Base-by-base conservation (phyloP, 2,797 vertebrate species). In the Chanos chanos region DNA sequence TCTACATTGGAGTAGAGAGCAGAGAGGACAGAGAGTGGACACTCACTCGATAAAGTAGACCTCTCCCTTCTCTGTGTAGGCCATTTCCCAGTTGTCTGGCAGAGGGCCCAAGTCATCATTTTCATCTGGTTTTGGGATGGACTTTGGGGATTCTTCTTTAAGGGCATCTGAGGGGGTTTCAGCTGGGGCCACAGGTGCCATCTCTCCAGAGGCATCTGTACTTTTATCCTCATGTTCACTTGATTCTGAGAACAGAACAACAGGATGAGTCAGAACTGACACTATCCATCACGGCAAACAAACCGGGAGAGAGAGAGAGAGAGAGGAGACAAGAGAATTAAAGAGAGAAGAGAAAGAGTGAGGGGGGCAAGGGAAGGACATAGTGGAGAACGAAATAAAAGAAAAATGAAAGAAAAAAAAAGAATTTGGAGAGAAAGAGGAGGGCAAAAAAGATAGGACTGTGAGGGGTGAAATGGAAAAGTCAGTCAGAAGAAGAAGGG, bases 1-100 rank as follows among this genome's bases (percentile, higher is more conserved):
- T n/a, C n/a, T n/a, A n/a, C n/a, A n/a, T n/a, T n/a, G n/a, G n/a
- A n/a, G 37, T 24, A 6, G 18, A 33, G 19, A 39, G 4, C 3
- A 22, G 21, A 50, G 4, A 10, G 6, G 54, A 10, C n/a, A n/a
- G 12, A 2, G 19, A 33, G 16, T 19, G 41, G 67, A 59, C 9
- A 94, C 95, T 96, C 77, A 99, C 97, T 99, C 97, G 71, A 99
- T 99, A 75, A 98, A 99, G 86, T 99, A 99, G 73, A 99, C 95
- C 85, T 99, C 97, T 33, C 96, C 97, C 73, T 98, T 97, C 78
- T 99, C 96, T 0, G 97, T 99, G 76, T 98, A 99, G 22, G 97
- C 97, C 95, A 98, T 99, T 87, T 99, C 97, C 94, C 97, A 99
- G 84, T 98, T 98, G 81, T 99, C 97, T 27, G 97, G 96, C 73